Base-by-base conservation (phyloP, 1,140 invertebrate species). In the Thereuonema tuberculata region DNA sequence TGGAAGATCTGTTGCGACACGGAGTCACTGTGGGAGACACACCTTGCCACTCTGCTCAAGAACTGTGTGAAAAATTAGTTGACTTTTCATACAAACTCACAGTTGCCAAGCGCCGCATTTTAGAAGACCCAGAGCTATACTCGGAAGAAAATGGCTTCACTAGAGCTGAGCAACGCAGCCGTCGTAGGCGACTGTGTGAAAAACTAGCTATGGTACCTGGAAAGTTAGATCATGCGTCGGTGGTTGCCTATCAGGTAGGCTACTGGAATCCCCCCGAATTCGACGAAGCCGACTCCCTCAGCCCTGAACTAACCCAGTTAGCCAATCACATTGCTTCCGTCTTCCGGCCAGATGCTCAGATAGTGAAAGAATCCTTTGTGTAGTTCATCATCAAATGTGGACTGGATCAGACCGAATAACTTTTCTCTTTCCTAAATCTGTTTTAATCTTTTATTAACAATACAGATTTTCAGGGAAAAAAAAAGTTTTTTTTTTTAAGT, bases 151-250 rank as follows among this genome's bases (percentile, higher is more conserved):
- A 70, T 53, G 46, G 76, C 75, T 64, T 71, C 77, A 66, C 70
- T 77, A 25, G 78, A 47, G 76, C 77, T 25, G 82, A 85, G 60
- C 83, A 86, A 66, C 78, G 84, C 57, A 73, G 77, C 47, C 75
- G 84, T 61, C 74, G 85, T 27, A 81, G 84, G 66, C 80, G 81
- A 63, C 81, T 86, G 57, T 74, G 86, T 65, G 84, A 85, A 69
- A 87, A 79, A 75, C 79, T 82, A 64, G 80, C 81, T 56, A 74
- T 81, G 69, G 82, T 93, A 61, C 89, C 91, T 1, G 91, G 92
- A n/a, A 94, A 95, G 73, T 73, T 94, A 58, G 92, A 94, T 74
- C 91, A 94, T 72, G 91, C 91, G 21, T 87, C 87, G 9, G 82
- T 91, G 21, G 84, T 90, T 48, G 88, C 89, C 0, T 90, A 85